phyloP scores from a whole-genome alignment of 2,888 invertebrate species.

The Diachrysia chrysitis region DNA sequence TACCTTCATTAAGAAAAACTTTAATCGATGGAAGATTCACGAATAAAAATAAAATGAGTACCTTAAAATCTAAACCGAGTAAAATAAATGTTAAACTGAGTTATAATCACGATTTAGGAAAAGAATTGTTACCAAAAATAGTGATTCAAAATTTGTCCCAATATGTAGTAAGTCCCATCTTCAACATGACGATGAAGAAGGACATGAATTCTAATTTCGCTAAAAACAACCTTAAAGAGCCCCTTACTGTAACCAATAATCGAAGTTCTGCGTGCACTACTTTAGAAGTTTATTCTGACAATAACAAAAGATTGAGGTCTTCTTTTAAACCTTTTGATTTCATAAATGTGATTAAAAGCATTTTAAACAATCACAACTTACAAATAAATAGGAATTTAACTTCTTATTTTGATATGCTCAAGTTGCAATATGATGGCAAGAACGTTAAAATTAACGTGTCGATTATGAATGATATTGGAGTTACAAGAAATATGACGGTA shows the following conservation, averaged over 20 bases:
- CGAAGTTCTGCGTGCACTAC: conserved; percentile 51
- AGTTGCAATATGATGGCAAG: conserved; percentile 32
- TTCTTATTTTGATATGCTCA: conserved; percentile 32
- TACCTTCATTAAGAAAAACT: conserved; percentile 16
- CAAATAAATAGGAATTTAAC: conserved; percentile 30
- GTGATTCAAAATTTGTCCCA: conserved; percentile 21
- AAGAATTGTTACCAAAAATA: conserved; percentile 42
- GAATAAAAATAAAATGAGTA: conserved; percentile 21
- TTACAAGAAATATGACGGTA: conserved; percentile 21
- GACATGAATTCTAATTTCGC: conserved; percentile 5
- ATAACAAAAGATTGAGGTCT: conserved; percentile 32
- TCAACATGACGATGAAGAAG: conserved; percentile 10
- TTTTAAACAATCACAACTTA: conserved; percentile 32
- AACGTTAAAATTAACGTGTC: conserved; percentile 30
- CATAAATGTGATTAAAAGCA: conserved; percentile 34
- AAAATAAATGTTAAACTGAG: conserved; percentile 11
- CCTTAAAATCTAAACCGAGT: neutral
- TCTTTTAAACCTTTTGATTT: conserved; percentile 35
- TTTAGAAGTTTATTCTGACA: conserved; percentile 57
- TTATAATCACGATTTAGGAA: conserved; percentile 24
- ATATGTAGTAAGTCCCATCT: conserved; percentile 8
- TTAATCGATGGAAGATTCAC: conserved; percentile 56
- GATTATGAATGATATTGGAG: conserved; percentile 16
- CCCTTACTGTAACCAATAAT: conserved; percentile 7
- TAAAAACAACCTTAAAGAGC: conserved; percentile 8